A percentile compares a stretch with the other conserved stretches of the same genome.
Evolutionary conservation across 2,113 vertebrate species (phyloP).

Genomic region (Abramis brama): DNA sequence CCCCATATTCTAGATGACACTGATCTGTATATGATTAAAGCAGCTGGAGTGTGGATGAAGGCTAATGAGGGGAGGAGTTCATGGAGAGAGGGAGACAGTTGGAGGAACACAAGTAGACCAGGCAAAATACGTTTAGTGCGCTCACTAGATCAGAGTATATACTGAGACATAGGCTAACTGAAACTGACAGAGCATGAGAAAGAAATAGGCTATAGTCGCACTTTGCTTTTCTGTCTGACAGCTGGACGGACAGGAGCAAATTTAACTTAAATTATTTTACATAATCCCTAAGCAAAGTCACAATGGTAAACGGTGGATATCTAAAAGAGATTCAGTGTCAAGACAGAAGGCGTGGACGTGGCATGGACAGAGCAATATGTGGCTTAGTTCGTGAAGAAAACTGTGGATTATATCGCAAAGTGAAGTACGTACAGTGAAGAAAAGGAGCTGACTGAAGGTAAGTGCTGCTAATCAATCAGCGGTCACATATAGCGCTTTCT

Average conservation of each 20-base stretch:
- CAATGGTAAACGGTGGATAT: background rate
- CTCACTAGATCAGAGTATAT: background rate
- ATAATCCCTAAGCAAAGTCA: slow-evolving; percentile 3
- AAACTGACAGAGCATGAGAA: slow-evolving; percentile 1
- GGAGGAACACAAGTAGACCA: slow-evolving; percentile 5
- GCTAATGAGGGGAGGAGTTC: slow-evolving; percentile 18
- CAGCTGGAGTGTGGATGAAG: background rate
- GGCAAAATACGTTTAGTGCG: slow-evolving; percentile 5
- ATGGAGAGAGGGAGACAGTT: background rate
- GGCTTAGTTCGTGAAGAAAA: slow-evolving; percentile 24
- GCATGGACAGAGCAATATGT: slow-evolving; percentile 12
- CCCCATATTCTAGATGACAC: too few species aligned
- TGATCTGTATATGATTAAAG: background rate
- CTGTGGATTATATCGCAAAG: slow-evolving; percentile 38
- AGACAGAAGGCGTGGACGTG: background rate
- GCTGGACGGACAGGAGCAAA: background rate
- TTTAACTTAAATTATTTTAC: background rate
- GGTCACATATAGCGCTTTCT: background rate
- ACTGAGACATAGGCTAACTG: background rate
- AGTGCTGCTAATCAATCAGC: slow-evolving; percentile 23
- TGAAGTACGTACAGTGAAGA: slow-evolving; percentile 18
- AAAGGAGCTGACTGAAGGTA: slow-evolving; percentile 12
- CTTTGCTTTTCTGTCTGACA: background rate
- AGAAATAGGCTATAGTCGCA: background rate
- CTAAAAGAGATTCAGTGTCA: background rate